A percentile compares a stretch with the other conserved stretches of the same genome.
phyloP scores from a whole-genome alignment of 1,140 invertebrate species.

The Brachionus manjavacas region DNA sequence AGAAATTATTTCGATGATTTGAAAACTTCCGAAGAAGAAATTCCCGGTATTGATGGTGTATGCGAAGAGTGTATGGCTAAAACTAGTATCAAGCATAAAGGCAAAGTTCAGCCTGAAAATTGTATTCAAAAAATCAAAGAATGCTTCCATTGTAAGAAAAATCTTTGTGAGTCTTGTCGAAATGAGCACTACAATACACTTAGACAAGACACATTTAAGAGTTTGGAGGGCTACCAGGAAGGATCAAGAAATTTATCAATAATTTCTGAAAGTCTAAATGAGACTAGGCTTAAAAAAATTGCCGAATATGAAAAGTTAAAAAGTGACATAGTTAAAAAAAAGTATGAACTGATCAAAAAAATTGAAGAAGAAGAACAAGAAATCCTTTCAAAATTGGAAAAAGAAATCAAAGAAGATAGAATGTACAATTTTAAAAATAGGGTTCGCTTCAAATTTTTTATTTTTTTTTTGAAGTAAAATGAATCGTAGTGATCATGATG shows the following conservation, averaged over 20 bases:
- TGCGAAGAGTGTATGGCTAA: background rate
- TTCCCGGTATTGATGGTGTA: background rate
- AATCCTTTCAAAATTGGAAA: background rate
- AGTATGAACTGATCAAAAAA: background rate
- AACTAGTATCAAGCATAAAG: background rate
- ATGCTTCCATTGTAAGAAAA: background rate
- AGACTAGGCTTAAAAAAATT: background rate
- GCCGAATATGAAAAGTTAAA: constrained; percentile 26
- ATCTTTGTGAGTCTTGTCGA: background rate
- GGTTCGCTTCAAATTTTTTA: background rate
- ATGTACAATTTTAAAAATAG: background rate
- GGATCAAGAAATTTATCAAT: background rate
- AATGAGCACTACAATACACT: background rate
- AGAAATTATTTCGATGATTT: background rate
- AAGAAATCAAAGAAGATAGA: background rate
- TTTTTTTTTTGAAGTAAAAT: background rate
- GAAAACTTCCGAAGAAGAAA: background rate
- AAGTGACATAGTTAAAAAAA: background rate
- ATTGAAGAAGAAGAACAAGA: background rate
- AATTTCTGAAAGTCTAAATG: background rate
- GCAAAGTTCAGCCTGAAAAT: background rate
- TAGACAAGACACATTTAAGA: background rate
- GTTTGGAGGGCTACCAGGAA: background rate
- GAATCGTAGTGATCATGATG: background rate
- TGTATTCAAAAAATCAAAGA: background rate